Percentiles rank a stretch among this genome's conserved stretches.
phyloP scores from a whole-genome alignment of 2,113 vertebrate species.

The Patagioenas fasciata region DNA sequence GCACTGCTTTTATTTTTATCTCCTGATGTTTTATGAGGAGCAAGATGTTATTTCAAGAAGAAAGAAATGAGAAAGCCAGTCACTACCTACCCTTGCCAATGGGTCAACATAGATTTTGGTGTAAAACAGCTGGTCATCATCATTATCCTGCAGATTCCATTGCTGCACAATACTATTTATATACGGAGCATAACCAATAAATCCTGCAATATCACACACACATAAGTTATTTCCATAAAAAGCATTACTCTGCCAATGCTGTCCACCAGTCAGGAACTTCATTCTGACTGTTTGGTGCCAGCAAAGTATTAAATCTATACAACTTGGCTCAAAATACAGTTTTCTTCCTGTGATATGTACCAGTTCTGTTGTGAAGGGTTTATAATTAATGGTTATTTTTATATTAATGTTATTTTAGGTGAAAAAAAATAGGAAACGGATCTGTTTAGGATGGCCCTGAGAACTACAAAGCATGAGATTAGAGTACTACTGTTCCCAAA shows the following conservation, averaged over 20 bases:
- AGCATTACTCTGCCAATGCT: neutral
- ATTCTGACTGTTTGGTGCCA: neutral
- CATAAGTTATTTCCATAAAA: constrained; percentile 7
- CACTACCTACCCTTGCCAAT: constrained; percentile 81
- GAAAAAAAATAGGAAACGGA: neutral
- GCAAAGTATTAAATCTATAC: neutral
- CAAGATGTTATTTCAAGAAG: neutral
- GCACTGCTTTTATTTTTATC: neutral
- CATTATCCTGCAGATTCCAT: constrained; percentile 95
- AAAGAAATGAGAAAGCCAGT: neutral
- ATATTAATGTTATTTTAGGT: neutral
- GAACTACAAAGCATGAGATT: neutral
- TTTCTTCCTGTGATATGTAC: neutral
- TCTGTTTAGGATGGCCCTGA: neutral
- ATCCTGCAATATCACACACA: constrained; percentile 78
- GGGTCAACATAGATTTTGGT: constrained; percentile 94
- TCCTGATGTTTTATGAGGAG: constrained; percentile 3
- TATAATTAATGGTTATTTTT: neutral
- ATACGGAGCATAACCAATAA: constrained; percentile 89
- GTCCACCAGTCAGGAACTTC: neutral
- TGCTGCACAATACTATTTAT: constrained; percentile 86
- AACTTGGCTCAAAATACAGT: neutral
- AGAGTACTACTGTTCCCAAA: neutral
- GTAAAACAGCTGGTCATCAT: constrained; percentile 98
- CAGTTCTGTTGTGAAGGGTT: neutral